Conservation (phyloP, 2,797 vertebrate species). For the Neosalanx taihuensis region DNA sequence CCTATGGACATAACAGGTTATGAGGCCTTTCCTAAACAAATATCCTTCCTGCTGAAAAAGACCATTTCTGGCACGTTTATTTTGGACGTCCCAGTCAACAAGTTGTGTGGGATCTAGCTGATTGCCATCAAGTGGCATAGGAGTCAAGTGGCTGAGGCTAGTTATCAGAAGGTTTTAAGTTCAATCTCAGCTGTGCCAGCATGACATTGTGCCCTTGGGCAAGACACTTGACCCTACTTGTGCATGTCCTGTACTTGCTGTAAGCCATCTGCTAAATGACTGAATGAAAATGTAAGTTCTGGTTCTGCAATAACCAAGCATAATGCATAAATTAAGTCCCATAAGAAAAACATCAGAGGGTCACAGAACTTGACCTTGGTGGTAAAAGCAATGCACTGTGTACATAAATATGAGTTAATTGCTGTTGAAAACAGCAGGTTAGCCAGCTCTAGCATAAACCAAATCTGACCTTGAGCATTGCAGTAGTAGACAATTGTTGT, state of each 20-base stretch:
- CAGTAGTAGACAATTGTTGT: background rate
- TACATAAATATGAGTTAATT: background rate
- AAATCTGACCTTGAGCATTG: conserved; percentile 35
- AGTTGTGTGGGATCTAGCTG: no score
- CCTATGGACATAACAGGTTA: background rate
- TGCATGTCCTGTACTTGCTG: no score
- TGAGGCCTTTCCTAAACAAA: background rate
- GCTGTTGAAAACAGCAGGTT: background rate
- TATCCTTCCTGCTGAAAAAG: background rate
- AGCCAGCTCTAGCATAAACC: background rate
- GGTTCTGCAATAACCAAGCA: background rate
- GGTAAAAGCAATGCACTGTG: background rate
- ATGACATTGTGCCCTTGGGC: no score
- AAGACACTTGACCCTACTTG: no score
- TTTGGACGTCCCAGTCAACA: no score
- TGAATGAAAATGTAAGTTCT: no score
- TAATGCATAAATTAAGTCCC: background rate
- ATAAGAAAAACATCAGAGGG: background rate
- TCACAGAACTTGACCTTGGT: background rate
- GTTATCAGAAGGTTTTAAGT: no score
- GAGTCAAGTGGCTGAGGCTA: no score
- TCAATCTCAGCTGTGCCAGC: no score
- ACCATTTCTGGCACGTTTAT: no score
- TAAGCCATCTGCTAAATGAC: no score
- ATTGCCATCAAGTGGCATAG: no score